These are phyloP conservation scores for Zaprionus capensis DNA, from an alignment of 1,140 invertebrate genomes.

Conservation along the genomic window DNA sequence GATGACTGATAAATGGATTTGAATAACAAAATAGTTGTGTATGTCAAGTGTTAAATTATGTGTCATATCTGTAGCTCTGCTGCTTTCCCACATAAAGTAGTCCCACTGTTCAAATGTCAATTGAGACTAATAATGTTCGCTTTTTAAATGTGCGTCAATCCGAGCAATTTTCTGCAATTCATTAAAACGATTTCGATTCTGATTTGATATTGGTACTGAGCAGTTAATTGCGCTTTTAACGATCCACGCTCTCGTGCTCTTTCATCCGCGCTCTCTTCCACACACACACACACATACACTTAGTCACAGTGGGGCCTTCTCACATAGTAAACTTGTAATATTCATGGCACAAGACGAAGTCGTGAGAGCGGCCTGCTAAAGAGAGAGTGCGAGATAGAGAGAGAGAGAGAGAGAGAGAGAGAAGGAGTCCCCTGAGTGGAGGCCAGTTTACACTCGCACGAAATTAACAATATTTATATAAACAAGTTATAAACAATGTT, in stretches of 20 bases:
- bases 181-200: constrained; percentile 72
- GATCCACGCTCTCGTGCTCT: constrained; percentile 39
- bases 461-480: constrained; percentile 83
- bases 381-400: constrained; percentile 32
- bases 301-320: background rate
- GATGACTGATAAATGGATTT: too few species aligned
- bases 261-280: constrained; percentile 15
- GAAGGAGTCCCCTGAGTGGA: constrained; percentile 38
- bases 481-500: constrained; percentile 83
- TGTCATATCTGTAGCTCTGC: background rate
- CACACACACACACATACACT: constrained; percentile 19
- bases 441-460: constrained; percentile 60
- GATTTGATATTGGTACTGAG: constrained; percentile 72
- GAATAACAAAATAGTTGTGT: too few species aligned
- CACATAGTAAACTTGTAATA: constrained; percentile 58
- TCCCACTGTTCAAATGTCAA: constrained; percentile 42
- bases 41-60: background rate
- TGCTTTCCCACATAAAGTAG: constrained; percentile 23
- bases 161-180: constrained; percentile 78
- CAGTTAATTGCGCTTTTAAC: constrained; percentile 79
- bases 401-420: constrained; percentile 37
- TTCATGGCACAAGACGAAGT: constrained; percentile 60
- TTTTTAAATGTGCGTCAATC: constrained; percentile 61
- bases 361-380: constrained; percentile 7
- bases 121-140: constrained; percentile 44